Evolutionary conservation across 2,113 vertebrate genomes (phyloP).

Genomic region (Sardina pilchardus): DNA sequence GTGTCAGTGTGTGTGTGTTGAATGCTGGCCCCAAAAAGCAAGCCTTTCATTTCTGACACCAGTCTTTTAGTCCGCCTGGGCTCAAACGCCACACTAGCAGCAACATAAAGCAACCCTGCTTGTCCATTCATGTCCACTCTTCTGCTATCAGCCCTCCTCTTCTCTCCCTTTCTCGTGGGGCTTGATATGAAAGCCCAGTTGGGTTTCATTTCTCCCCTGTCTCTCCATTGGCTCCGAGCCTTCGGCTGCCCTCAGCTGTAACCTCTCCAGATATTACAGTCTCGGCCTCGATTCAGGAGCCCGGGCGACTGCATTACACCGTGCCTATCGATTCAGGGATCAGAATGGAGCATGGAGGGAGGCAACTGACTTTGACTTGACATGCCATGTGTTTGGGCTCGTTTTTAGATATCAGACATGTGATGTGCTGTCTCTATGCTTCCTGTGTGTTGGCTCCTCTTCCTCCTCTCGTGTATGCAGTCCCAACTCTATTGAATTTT

Average conservation of each 20-base stretch:
- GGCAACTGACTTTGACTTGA: constrained; percentile 18
- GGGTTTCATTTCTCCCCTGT: constrained; percentile 15
- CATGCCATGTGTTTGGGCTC: background rate
- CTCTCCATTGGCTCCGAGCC: constrained; percentile 20
- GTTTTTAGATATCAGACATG: constrained; percentile 19
- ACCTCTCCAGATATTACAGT: constrained; percentile 25
- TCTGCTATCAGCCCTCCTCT: background rate
- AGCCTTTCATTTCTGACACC: background rate
- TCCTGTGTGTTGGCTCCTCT: background rate
- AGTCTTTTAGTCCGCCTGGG: background rate
- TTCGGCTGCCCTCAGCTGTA: constrained; percentile 8
- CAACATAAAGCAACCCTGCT: background rate
- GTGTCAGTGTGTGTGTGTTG: background rate
- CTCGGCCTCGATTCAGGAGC: constrained; percentile 19
- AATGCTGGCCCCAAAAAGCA: background rate
- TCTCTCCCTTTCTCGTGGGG: background rate
- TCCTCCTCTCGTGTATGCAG: background rate
- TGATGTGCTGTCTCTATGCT: background rate
- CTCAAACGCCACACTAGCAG: background rate
- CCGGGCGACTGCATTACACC: background rate
- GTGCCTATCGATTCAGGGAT: constrained; percentile 39
- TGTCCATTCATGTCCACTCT: background rate
- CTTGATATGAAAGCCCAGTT: background rate
- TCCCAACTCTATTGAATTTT: background rate
- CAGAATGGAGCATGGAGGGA: background rate